phyloP scores from a whole-genome alignment of 2,888 invertebrate species.

The Chelonus formosanus region DNA sequence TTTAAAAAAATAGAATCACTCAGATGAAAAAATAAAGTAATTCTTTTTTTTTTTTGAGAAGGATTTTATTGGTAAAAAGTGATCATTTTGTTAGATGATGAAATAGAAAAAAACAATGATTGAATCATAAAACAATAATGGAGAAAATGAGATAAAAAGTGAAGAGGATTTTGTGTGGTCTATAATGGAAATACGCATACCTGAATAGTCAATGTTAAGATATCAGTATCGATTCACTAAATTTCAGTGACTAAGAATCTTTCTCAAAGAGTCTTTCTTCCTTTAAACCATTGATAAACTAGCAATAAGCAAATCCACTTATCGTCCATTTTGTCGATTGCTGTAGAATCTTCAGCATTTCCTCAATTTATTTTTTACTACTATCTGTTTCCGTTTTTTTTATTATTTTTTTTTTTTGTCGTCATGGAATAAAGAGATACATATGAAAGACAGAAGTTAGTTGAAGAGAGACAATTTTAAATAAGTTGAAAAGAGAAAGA shows the following conservation, averaged over 20 bases:
- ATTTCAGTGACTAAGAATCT: background rate
- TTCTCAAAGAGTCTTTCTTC: conserved; percentile 1
- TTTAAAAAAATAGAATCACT: too few relatives aligned
- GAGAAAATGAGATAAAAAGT: too few relatives aligned
- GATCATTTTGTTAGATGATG: too few relatives aligned
- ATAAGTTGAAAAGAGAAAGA: conserved; percentile 17
- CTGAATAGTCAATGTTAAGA: conserved; percentile 22
- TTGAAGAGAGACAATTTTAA: conserved; percentile 17
- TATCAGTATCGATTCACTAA: conserved; percentile 27
- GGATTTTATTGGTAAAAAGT: too few relatives aligned
- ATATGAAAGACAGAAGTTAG: conserved; percentile 32
- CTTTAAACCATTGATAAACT: too few relatives aligned
- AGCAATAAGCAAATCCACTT: too few relatives aligned
- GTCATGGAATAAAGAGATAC: background rate
- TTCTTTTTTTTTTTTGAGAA: too few relatives aligned
- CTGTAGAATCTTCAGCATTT: conserved; percentile 5
- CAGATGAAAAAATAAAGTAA: too few relatives aligned
- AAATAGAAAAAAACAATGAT: too few relatives aligned
- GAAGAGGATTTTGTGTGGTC: conserved; percentile 1
- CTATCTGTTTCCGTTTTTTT: background rate
- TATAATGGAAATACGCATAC: conserved; percentile 14
- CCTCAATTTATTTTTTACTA: conserved; percentile 12
- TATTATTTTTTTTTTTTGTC: background rate
- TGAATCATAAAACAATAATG: too few relatives aligned
- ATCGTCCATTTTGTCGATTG: too few relatives aligned